Evolutionary conservation across 2,797 vertebrate species (phyloP).

Genomic region (Salarias fasciatus): DNA sequence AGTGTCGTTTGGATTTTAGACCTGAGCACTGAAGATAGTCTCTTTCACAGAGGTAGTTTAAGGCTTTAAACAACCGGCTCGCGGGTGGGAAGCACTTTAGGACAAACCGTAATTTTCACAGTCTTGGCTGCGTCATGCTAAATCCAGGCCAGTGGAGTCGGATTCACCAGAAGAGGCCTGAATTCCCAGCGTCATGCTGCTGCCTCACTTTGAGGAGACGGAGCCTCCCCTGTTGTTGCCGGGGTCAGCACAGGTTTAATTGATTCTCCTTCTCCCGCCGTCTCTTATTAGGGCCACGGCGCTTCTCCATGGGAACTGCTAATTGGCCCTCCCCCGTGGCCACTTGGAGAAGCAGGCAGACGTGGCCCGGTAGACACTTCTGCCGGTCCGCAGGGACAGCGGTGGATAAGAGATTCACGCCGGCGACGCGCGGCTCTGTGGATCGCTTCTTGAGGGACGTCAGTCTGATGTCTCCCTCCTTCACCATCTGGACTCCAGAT

Average conservation of each 20-base stretch:
- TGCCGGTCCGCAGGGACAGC: constrained; percentile 66
- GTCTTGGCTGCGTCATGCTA: no score
- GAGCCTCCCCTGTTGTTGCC: constrained; percentile 78
- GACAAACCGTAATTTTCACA: no score
- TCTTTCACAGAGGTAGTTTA: no score
- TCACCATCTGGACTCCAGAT: constrained; percentile 73
- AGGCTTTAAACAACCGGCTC: no score
- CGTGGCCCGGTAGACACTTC: constrained; percentile 65
- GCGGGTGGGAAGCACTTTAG: no score
- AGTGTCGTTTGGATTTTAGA: no score
- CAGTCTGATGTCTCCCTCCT: constrained; percentile 57
- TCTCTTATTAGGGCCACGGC: constrained; percentile 92
- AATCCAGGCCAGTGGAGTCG: no score
- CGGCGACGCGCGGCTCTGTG: constrained; percentile 22
- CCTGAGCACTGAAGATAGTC: no score
- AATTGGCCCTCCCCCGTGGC: constrained; percentile 92
- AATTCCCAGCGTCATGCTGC: neutral
- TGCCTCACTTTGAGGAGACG: constrained; percentile 29
- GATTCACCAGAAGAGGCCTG: constrained; percentile 10
- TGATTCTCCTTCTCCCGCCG: constrained; percentile 91
- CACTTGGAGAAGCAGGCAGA: constrained; percentile 90
- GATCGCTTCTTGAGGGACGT: constrained; percentile 53
- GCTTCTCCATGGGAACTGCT: constrained; percentile 94
- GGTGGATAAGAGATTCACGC: constrained; percentile 57
- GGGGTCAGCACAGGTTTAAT: constrained; percentile 94